Percentiles rank a stretch among this genome's conserved stretches.
phyloP scores from a whole-genome alignment of 2,797 vertebrate genomes.

The Ctenochaetus hawaiiensis region DNA sequence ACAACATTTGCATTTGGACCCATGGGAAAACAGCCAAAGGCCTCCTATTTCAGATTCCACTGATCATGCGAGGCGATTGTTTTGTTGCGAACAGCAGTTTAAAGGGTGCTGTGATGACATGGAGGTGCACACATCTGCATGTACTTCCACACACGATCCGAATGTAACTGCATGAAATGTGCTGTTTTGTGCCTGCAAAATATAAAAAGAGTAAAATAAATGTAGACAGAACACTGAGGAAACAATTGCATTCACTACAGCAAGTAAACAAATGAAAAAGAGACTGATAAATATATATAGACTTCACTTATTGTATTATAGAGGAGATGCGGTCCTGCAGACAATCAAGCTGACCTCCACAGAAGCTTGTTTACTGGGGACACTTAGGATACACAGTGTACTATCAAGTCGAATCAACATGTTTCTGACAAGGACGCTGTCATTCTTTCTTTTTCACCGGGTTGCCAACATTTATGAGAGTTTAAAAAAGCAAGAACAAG shows the following conservation, averaged over 20 bases:
- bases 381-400: not conserved
- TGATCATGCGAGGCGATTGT: not conserved
- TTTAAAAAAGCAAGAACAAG: conserved; percentile 19
- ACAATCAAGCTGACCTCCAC: conserved; percentile 1
- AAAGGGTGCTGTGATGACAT: not conserved
- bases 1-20: conserved; percentile 30
- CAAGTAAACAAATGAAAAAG: not conserved
- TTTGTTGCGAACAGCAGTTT: conserved; percentile 3
- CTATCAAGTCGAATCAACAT: conserved; percentile 12
- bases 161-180: not conserved
- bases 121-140: not conserved
- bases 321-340: not conserved
- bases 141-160: not conserved
- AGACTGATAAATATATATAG: not conserved
- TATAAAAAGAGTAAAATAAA: not conserved
- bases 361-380: conserved; percentile 2
- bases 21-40: conserved; percentile 12
- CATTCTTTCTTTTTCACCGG: conserved; percentile 25
- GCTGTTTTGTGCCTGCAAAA: not conserved
- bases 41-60: conserved; percentile 29
- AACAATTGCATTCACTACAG: not conserved
- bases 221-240: not conserved
- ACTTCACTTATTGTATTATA: not conserved
- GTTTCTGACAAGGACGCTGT: not conserved
- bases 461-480: conserved; percentile 8